Evolutionary conservation across 2,797 vertebrate species (phyloP), one percentile per base, ranked within the genome.

Genomic region (Enteromius anoplus): DNA sequence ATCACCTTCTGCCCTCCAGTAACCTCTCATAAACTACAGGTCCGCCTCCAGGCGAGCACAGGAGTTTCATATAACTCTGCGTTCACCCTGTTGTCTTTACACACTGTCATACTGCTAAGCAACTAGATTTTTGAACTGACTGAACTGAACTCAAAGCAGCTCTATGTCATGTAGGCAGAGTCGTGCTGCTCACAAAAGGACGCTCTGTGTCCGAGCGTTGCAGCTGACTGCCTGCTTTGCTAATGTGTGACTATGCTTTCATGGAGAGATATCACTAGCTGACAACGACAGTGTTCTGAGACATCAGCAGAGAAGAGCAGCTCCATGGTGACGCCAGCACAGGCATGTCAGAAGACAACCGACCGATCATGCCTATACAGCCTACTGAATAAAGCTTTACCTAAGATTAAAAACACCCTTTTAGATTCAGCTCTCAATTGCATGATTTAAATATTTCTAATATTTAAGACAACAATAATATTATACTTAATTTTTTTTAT

Each of bases 221-320:
- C 81, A 83, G 80, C 85, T 84, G 83, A 81, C 70, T 80, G 83
- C 68, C 65, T 85, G 75, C 47, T 69, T 73, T 64, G 47, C 49
- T 65, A 77, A 78, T 42, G 47, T 80, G 80, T 80, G 82, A 76
- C 75, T 37, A 64, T 0, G 23, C 77, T 65, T 47, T 77, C 58
- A 34, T 83, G n/a, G 34, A 49, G 68, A 42, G 73, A 84, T 78
- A 85, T 84, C 78, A 79, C 84, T 85, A 76, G 75, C 75, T 80
- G 65, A 81, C 66, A 69, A 70, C 70, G 81, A 75, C 75, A 51
- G 71, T 14, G 64, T 78, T 83, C 40, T 79, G 68, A 78, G 78
- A 72, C 10, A 62, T 76, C 42, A 71, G 58, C 58, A 82, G 26
- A 81, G 77, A 79, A 85, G 47, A 26, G 64, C 51, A 62, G 42